Evolutionary conservation across 2,888 invertebrate species (phyloP).

Genomic region (Enoplolaimus lenunculus): DNA sequence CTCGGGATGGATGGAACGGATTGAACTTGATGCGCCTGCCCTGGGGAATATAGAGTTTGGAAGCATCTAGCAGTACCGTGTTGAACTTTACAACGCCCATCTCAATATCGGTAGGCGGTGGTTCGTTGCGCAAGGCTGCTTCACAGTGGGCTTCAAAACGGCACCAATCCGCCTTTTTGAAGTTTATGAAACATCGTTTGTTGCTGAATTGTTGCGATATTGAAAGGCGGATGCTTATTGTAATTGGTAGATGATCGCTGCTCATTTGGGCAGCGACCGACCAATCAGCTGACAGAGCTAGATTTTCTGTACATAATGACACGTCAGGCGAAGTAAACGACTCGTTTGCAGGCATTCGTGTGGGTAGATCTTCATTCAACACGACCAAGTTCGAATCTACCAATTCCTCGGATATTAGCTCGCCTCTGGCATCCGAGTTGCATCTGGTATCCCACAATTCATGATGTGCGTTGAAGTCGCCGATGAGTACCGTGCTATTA

Average conservation of each 20-base stretch:
- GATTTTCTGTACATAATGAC: neutral
- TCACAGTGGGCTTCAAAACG: neutral
- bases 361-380: neutral
- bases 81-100: slow-evolving; percentile 3
- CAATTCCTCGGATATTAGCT: neutral
- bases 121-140: neutral
- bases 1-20: slow-evolving; percentile 1
- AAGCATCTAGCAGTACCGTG: neutral
- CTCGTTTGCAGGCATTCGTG: neutral
- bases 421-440: neutral
- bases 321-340: neutral
- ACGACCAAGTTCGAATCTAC: neutral
- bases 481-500: neutral
- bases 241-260: slow-evolving; percentile 6
- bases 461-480: neutral
- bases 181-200: neutral
- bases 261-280: neutral
- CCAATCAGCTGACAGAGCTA: neutral
- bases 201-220: too few relatives aligned
- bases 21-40: slow-evolving; percentile 3
- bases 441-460: neutral
- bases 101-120: neutral
- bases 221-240: neutral
- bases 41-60: neutral
- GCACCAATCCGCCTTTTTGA: neutral